Base-by-base conservation (phyloP, 2,113 vertebrate genomes). In the Misgurnus anguillicaudatus region DNA sequence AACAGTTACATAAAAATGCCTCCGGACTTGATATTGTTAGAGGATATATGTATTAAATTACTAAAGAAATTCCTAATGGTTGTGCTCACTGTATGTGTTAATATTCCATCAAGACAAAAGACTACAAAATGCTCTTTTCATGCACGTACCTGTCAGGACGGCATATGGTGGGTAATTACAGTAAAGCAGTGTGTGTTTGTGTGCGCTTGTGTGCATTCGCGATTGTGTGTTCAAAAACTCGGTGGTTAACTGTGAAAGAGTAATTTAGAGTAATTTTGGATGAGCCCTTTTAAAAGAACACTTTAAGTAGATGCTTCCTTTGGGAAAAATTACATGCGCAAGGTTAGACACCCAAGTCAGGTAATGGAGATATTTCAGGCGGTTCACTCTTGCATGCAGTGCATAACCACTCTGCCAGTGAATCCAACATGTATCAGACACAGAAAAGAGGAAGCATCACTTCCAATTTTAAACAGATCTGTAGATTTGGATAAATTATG, bases 141-240 rank as follows among this genome's bases (percentile, higher is more conserved):
- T 4, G 11, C 79, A 61, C 63, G 63, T 80, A 80, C 21, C 79
- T 80, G 79, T 67, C 79, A 80, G 21, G 38, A 45, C 64, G 58
- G 71, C 71, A 80, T 75, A 75, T 75, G 71, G 79, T 51, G 63
- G 78, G 71, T 75, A 80, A 80, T 80, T 80, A 68, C 63, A 75
- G 70, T 80, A 60, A 66, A 80, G 48, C 62, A 21, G 78, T 72
- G 14, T 73, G 61, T 71, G 78, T 73, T 11, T 61, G 41, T 57
- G 58, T 48, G 21, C 2, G 7, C 16, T 58, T 64, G 16, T 5
- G 16, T 75, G 60, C 6, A 9, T 75, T n/a, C 48, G 9, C 17
- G 5, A 6, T 67, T 67, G 38, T 80, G 38, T 75, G 62, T 64
- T 61, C 47, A 39, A 65, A 66, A 31, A 38, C 53, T 57, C 53